These are phyloP conservation scores for Pyralis farinalis DNA, from an alignment of 2,888 invertebrate species.

Conservation along the genomic window DNA sequence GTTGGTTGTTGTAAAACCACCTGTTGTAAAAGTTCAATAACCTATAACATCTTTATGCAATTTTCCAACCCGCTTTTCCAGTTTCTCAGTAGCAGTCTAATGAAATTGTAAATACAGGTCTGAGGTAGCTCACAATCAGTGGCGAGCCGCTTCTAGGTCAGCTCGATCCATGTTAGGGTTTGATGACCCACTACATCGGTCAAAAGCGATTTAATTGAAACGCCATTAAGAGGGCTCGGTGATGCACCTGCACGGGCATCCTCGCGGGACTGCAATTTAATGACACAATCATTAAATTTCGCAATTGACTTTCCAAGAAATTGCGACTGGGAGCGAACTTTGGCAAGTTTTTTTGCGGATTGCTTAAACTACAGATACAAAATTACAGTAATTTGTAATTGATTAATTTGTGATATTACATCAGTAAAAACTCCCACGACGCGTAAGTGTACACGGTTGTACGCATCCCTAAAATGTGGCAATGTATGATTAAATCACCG, in stretches of 20 bases:
- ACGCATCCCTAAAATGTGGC: too few species aligned
- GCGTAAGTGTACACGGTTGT: too few species aligned
- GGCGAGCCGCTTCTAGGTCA: conserved; percentile 28
- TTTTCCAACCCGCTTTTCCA: not conserved
- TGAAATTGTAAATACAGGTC: not conserved
- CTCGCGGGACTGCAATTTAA: conserved; percentile 30
- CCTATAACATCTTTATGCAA: not conserved
- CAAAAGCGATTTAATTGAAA: conserved; percentile 72
- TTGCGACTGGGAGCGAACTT: too few species aligned
- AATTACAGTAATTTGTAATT: too few species aligned
- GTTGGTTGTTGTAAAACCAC: too few species aligned
- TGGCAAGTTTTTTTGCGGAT: too few species aligned
- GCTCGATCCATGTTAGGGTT: conserved; percentile 32
- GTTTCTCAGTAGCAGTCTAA: not conserved
- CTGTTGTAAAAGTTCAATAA: not conserved
- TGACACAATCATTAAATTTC: conserved; percentile 25
- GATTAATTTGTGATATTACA: too few species aligned
- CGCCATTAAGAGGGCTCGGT: conserved; percentile 48
- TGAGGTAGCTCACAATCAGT: not conserved
- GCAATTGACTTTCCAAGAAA: conserved; percentile 30
- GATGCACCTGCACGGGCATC: conserved; percentile 46
- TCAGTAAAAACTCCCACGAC: too few species aligned
- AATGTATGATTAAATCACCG: too few species aligned
- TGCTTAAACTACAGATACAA: too few species aligned
- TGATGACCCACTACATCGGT: conserved; percentile 51